Evolutionary conservation across 2,113 vertebrate genomes (phyloP), one percentile per base, ranked within the genome.

Genomic region (Aplodontia rufa): DNA sequence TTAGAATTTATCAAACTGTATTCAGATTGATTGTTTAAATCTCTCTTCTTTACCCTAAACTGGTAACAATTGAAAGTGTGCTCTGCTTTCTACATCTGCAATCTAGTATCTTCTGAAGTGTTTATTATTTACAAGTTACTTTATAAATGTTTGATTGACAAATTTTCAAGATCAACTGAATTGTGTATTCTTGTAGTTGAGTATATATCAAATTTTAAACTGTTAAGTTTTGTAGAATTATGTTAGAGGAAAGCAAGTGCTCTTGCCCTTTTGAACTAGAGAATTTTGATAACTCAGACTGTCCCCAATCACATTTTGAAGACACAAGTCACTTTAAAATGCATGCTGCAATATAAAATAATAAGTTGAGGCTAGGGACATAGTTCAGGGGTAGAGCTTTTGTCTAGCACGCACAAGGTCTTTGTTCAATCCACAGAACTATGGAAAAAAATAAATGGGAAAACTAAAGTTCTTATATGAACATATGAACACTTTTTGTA

Each of bases 311-410:
- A 87, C 22, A 69, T 35, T 20, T 53, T 53, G 16, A 94, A 72
- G 69, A 92, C 19, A 64, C 13, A 96, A 90, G 7, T 79, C 28
- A 47, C 35, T 12, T 82, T 95, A 81, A 89, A 90, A 87, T 85
- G 5, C 28, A 87, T 60, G 13, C 30, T 89, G 35, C 14, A 58
- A 20, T 74, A 37, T 5, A 95, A 83, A 91, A 72, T 66, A 47
- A 45, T 51, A 75, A 81, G 55, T 60, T 22, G 58, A 26, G 58
- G 8, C 28, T 60, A 60, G 58, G 58, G 58, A 60, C 58, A 60
- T 60, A 60, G 24, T 3, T 60, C 58, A 60, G 24, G 24, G 24
- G 58, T 28, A 60, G 24, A 60, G 26, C 58, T 26, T 60, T 60
- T 60, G 24, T 60, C 58, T 28, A 60, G 58, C 2, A 60, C 28